phyloP scores from a whole-genome alignment of 2,888 invertebrate genomes.

The Rhamnusium bicolor region DNA sequence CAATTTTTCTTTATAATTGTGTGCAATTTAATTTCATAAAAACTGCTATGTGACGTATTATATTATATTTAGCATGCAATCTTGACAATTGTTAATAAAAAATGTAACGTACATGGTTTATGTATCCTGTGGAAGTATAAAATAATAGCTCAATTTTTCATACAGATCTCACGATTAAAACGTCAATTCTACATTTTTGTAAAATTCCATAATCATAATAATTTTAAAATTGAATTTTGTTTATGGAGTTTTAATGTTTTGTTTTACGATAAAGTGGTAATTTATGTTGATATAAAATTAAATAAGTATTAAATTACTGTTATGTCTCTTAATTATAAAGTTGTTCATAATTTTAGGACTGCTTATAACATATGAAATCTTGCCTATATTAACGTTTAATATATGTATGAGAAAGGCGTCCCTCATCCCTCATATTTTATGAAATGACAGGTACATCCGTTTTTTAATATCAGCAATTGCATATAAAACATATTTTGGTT shows the following conservation, averaged over 20 bases:
- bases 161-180: conserved; percentile 8
- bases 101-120: conserved; percentile 47
- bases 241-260: conserved; percentile 1
- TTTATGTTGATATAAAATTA: conserved; percentile 34
- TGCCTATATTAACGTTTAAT: conserved; percentile 15
- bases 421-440: neutral
- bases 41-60: conserved; percentile 39
- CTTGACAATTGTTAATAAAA: conserved; percentile 44
- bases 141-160: conserved; percentile 32
- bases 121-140: conserved; percentile 50
- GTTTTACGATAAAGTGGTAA: conserved; percentile 18
- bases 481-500: conserved; percentile 17
- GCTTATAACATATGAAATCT: conserved; percentile 25
- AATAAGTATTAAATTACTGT: conserved; percentile 20
- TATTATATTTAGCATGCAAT: conserved; percentile 52
- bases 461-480: conserved; percentile 36
- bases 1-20: conserved; percentile 54
- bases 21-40: conserved; percentile 54
- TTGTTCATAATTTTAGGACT: conserved; percentile 35
- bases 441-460: conserved; percentile 35
- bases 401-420: conserved; percentile 30
- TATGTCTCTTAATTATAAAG: conserved; percentile 33
- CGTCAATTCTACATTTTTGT: conserved; percentile 11
- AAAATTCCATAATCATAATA: neutral
- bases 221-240: conserved; percentile 6